Evolutionary conservation across 2,797 vertebrate genomes (phyloP), one percentile per base, ranked within the genome.

Genomic region (Anniella stebbinsi): DNA sequence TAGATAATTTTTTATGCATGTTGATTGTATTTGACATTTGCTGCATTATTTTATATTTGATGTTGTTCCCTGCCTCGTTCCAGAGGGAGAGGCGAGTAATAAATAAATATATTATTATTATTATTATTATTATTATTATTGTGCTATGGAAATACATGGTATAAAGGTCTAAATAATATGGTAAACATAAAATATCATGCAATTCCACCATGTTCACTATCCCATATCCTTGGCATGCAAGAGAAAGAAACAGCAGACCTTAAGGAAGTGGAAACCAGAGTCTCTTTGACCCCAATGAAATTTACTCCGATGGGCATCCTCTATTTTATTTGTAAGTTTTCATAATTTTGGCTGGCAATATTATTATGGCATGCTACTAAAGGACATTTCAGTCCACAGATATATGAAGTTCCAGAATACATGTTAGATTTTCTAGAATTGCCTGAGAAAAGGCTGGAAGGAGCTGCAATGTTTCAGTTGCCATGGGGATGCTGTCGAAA

Each of bases 401-500:
- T 81, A n/a, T 25, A 76, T 5, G 10, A 48, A 30, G 21, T 63
- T 21, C 18, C 54, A 38, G n/a, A 63, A 81, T 38, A 8, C 21
- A 36, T 36, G 33, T 23, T 21, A 81, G 9, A 81, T 81, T 60
- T 60, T 36, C 45, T 48, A 48, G 76, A 3, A 41, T 15, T 13
- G 15, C 54, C 18, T 38, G 7, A 36, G n/a, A 63, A 13, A 28
- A 21, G 54, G 10, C n/a, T 66, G 36, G 57, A 38, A 82, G 36
- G 13, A 66, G 23, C 60, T 76, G 10, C 15, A 12, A 75, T 86
- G 18, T 48, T 83, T 48, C 33, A 73, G 87, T 88, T 88, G 70
- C 87, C 57, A 89, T 84, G 57, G 88, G 13, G 21, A 89, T 89
- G 21, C 28, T 63, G n/a, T 86, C 36, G 51, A 41, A 84, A 75